phyloP scores from a whole-genome alignment of 2,797 vertebrate species.

The Micropoecilia bifurca region DNA sequence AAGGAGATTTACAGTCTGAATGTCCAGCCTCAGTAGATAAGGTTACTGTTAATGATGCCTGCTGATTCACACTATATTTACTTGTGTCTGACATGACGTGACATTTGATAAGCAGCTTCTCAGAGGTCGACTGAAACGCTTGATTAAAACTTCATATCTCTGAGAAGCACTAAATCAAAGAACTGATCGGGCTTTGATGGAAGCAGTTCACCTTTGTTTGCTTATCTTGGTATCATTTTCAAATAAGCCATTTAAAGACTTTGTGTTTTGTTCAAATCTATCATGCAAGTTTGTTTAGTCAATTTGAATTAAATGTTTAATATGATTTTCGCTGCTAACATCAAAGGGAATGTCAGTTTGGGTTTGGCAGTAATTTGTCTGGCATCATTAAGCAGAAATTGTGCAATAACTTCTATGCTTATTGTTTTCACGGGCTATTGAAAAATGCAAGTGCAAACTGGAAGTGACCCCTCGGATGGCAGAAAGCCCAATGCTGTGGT shows the following conservation, averaged over 20 bases:
- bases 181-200: slow-evolving; percentile 10
- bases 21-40: slow-evolving; percentile 38
- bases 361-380: slow-evolving; percentile 9
- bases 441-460: slow-evolving; percentile 5
- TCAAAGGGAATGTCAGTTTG: slow-evolving; percentile 5
- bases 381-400: slow-evolving; percentile 5
- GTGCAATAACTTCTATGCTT: not conserved
- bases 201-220: not conserved
- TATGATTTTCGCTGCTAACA: not conserved
- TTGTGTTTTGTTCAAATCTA: not conserved
- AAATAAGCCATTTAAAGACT: not conserved
- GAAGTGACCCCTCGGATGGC: not conserved
- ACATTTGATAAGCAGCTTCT: slow-evolving; percentile 40
- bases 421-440: not conserved
- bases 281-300: not conserved
- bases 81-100: slow-evolving; percentile 35
- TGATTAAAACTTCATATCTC: slow-evolving; percentile 39
- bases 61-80: slow-evolving; percentile 56
- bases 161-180: slow-evolving; percentile 26
- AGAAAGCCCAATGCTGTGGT: not conserved
- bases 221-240: not conserved
- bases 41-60: slow-evolving; percentile 55
- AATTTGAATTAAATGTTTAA: slow-evolving; percentile 5
- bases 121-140: slow-evolving; percentile 30
- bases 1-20: slow-evolving; percentile 46